These are phyloP conservation scores for Dicycla oo DNA, from an alignment of 2,888 invertebrate species.

Conservation along the genomic window DNA sequence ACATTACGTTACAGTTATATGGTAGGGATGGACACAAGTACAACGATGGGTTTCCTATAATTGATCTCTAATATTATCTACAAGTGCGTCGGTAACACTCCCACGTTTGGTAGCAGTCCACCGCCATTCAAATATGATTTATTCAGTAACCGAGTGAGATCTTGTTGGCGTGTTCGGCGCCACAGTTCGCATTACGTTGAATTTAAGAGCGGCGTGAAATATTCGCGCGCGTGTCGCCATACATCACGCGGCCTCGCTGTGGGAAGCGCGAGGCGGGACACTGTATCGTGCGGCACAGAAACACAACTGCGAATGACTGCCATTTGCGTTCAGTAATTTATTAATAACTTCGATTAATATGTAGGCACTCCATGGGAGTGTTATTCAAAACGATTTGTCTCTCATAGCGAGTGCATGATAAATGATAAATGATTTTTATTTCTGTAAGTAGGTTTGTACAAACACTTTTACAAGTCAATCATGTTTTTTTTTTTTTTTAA, in stretches of 20 bases:
- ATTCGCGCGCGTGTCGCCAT: conserved; percentile 47
- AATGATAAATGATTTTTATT: too few species aligned
- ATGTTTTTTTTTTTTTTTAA: too few species aligned
- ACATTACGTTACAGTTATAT: neutral
- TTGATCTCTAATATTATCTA: neutral
- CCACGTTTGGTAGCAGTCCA: neutral
- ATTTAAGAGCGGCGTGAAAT: conserved; percentile 41
- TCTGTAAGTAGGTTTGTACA: too few species aligned
- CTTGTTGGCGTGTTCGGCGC: conserved; percentile 17
- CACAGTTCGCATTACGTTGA: conserved; percentile 17
- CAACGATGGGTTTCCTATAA: neutral
- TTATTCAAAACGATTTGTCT: neutral
- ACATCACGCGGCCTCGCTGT: conserved; percentile 38
- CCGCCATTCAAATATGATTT: conserved; percentile 16
- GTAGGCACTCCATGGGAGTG: too few species aligned
- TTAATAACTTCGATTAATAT: neutral
- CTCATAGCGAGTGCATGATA: too few species aligned
- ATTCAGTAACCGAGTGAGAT: conserved; percentile 21
- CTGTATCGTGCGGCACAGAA: neutral
- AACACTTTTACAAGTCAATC: too few species aligned
- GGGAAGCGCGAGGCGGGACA: conserved; percentile 17
- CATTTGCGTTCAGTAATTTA: neutral
- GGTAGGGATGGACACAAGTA: neutral
- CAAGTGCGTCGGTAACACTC: neutral
- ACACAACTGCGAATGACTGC: neutral